Base-by-base conservation (phyloP, 1,140 invertebrate genomes). In the Cotesia glomerata region DNA sequence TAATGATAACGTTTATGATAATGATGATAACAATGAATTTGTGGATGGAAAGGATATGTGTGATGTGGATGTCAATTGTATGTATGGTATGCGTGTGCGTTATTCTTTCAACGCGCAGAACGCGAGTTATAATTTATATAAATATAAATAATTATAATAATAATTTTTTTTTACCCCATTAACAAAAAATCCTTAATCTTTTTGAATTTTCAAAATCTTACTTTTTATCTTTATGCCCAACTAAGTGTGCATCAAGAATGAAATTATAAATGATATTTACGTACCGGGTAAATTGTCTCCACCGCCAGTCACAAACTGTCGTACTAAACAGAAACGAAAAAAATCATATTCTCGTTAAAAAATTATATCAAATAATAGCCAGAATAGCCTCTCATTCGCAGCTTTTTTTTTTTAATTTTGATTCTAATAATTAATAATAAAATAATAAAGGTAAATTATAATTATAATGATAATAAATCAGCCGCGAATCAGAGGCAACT, bases 221-320 rank as follows among this genome's bases (percentile, higher is more conserved):
- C 39, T 45, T 9, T 45, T 45, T 72, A 58, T 61, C 18, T 67
- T 65, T 58, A 0, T 35, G 34, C 5, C 11, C 26, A 68, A 36
- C 35, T 68, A 49, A 73, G 34, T 64, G 66, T 54, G 49, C 72
- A 75, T 82, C 81, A 79, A 81, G 80, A 82, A 82, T 84, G 85
- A 85, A 79, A 84, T 84, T 83, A 84, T 83, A 81, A 81, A 78
- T 76, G 76, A 85, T 85, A 86, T 81, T 87, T 91, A 91, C 90
- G 88, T 91, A 91, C 90, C 90, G 89, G 90, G 89, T 85, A 91
- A 88, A 90, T 90, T 91, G 88, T 91, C 90, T 90, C 89, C 90
- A 86, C 90, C 89, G 88, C 90, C 89, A 90, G 90, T 90, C 88
- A 91, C 89, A 90, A 90, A 91, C 87, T 91, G 90, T 90, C 90